Base-by-base conservation (phyloP, 2,113 vertebrate genomes). In the Monarcha castaneiventris region DNA sequence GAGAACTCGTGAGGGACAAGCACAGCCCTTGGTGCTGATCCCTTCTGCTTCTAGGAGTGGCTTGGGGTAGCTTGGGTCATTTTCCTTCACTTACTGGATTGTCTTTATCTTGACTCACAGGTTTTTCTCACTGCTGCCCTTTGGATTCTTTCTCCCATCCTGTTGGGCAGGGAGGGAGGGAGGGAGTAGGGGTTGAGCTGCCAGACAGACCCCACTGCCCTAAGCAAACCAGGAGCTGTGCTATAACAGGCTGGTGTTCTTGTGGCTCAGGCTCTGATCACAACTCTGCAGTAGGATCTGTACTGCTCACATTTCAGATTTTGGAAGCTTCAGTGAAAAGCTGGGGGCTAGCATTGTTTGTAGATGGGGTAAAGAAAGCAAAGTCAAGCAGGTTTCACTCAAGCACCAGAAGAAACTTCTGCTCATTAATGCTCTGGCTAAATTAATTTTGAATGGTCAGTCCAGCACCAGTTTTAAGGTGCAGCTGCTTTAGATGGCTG, bases 161-260 rank as follows among this genome's bases (percentile, higher is more conserved):
- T 0, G 0, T 32, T 61, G 67, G 32, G 25, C 8, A 12, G 8
- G 11, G 15, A 80, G 11, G 7, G 25, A 74, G 12, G 44, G 33
- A 73, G 22, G 35, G 30, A 32, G 8, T 32, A n/a, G 49, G 11
- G 30, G 23, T 41, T 52, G 54, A 66, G 66, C 37, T 88, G 66
- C 20, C 52, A 79, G 48, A 14, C 27, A 46, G 56, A 41, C 7
- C 39, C 15, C 29, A 1, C 13, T 63, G 49, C 63, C 63, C 55
- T n/a, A 21, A n/a, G 32, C 59, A 48, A 69, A n/a, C 15, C 29
- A n/a, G 32, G 11, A 9, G 56, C 23, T 23, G 8, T 48, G 66
- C 30, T 10, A 3, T 35, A 10, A 8, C 23, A 64, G 64, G 33
- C 73, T 77, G 48, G 3, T 66, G 3, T 33, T 67, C 63, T 74